Conservation (phyloP, 2,113 vertebrate genomes). For the Monarcha castaneiventris region DNA sequence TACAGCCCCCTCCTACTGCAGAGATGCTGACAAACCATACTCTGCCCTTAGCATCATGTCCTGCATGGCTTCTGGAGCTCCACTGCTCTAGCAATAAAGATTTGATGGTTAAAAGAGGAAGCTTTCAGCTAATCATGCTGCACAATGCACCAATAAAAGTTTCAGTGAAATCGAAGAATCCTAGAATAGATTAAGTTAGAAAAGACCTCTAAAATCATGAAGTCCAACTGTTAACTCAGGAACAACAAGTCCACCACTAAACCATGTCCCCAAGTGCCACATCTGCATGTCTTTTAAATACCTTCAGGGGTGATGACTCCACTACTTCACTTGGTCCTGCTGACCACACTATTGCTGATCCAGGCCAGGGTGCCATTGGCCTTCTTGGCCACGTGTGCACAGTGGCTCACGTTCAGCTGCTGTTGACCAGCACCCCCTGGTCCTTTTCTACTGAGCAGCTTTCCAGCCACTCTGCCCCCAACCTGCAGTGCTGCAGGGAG, state of each 20-base stretch:
- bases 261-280: neutral
- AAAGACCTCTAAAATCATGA: neutral
- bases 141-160: neutral
- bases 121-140: neutral
- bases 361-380: neutral
- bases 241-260: neutral
- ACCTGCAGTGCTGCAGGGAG: neutral
- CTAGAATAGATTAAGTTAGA: neutral
- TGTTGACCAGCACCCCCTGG: accelerated
- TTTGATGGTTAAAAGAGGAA: neutral
- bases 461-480: neutral
- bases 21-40: neutral
- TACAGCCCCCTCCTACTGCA: neutral
- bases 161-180: neutral
- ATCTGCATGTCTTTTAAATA: neutral
- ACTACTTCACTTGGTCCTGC: neutral
- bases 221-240: neutral
- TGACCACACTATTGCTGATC: neutral
- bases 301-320: neutral
- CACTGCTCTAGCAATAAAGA: neutral
- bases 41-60: neutral
- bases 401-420: neutral
- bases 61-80: neutral
- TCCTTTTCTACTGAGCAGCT: neutral
- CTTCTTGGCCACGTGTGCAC: neutral